A percentile compares a stretch with the other conserved stretches of the same genome.
Evolutionary conservation across 2,797 vertebrate species (phyloP).

Genomic region (Zalophus californianus): DNA sequence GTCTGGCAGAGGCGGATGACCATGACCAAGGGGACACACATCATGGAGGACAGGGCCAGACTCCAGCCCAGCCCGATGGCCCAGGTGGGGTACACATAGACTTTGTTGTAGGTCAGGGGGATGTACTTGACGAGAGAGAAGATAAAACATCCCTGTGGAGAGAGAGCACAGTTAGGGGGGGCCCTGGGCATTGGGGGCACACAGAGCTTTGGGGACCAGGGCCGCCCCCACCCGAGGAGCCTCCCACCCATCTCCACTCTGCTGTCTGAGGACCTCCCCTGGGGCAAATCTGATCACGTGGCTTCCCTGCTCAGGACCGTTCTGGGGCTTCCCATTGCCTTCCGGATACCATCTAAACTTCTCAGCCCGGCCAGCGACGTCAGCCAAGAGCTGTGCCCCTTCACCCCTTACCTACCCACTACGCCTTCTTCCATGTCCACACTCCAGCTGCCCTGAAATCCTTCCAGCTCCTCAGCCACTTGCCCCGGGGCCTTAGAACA

Average conservation of each 20-base stretch:
- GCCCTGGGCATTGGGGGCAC: rapidly evolving
- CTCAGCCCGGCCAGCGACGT: not conserved
- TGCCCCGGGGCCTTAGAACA: not conserved
- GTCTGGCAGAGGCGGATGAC: constrained; percentile 96
- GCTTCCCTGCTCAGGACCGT: not conserved
- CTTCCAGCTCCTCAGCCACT: not conserved
- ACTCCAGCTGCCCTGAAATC: not conserved
- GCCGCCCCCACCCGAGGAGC: not conserved
- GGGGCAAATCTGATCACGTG: no score
- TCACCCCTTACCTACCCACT: rapidly evolving
- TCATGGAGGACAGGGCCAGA: constrained; percentile 96
- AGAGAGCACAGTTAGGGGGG: not conserved
- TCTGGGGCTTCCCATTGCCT: not conserved
- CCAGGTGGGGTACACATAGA: constrained; percentile 96
- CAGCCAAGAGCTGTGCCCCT: not conserved
- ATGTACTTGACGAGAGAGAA: constrained; percentile 98
- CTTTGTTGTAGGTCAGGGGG: constrained; percentile 98
- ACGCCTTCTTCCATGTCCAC: rapidly evolving
- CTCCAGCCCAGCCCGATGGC: constrained; percentile 96
- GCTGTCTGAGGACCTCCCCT: not conserved
- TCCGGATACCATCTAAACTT: rapidly evolving
- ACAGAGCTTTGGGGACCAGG: not conserved
- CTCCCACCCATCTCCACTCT: not conserved
- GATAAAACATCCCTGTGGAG: constrained; percentile 95
- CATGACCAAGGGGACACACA: constrained; percentile 97